Percentiles rank a stretch among this genome's conserved stretches.
phyloP scores from a whole-genome alignment of 2,113 vertebrate species.

The Otolemur garnettii region DNA sequence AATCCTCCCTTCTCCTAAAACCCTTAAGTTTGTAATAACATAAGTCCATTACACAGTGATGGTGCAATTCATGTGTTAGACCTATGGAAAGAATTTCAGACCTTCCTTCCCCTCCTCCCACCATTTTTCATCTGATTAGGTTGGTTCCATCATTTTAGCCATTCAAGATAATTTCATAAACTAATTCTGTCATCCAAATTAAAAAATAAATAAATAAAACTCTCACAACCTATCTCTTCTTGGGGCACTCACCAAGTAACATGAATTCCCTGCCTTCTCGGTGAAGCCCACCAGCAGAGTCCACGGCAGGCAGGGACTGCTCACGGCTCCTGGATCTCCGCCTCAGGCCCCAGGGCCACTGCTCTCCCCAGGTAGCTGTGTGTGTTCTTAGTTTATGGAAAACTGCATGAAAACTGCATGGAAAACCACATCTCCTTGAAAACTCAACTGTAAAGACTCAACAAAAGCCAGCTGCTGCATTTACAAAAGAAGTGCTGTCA shows the following conservation, averaged over 20 bases:
- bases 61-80: neutral
- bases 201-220: neutral
- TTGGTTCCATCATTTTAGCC: neutral
- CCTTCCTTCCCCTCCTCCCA: no score
- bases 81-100: neutral
- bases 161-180: neutral
- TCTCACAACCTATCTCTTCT: neutral
- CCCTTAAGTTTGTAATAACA: neutral
- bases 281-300: accelerated
- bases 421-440: neutral
- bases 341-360: accelerated
- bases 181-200: neutral
- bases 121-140: neutral
- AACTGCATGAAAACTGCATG: neutral
- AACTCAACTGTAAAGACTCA: neutral
- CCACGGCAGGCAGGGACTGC: neutral
- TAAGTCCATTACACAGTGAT: neutral
- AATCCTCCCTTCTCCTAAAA: neutral
- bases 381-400: neutral
- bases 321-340: neutral
- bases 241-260: neutral
- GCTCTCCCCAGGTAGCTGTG: neutral
- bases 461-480: neutral
- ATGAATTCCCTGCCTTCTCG: neutral
- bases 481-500: neutral